These are phyloP conservation scores for Cinara cedri DNA, from an alignment of 2,888 invertebrate genomes.

Conservation along the genomic window DNA sequence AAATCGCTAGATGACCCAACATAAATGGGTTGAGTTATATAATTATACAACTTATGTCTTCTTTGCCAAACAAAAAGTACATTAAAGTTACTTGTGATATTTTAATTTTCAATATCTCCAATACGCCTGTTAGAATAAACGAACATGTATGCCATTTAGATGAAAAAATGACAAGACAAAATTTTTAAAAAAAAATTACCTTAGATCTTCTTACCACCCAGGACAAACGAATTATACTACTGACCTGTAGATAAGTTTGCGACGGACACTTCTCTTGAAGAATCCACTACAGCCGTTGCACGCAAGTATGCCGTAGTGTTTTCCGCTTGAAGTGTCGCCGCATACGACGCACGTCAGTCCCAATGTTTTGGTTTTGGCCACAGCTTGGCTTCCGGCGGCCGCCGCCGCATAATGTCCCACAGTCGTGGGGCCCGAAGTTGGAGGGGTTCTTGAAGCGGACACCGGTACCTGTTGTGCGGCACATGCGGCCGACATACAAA, in stretches of 20 bases:
- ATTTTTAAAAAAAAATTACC: too few species aligned
- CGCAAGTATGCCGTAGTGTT: constrained; percentile 96
- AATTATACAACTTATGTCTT: too few species aligned
- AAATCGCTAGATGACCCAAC: too few species aligned
- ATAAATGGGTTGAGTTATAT: too few species aligned
- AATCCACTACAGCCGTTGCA: constrained; percentile 99
- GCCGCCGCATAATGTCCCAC: constrained; percentile 17
- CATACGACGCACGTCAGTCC: constrained; percentile 95
- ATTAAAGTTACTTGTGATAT: too few species aligned
- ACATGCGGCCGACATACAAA: constrained; percentile 45
- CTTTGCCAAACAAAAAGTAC: too few species aligned
- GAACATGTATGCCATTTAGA: too few species aligned
- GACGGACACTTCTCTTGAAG: constrained; percentile 94
- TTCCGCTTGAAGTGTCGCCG: constrained; percentile 95
- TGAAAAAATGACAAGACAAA: too few species aligned
- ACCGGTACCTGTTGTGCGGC: constrained; percentile 52
- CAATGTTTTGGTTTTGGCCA: constrained; percentile 67
- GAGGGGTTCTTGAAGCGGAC: constrained; percentile 38
- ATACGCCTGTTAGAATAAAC: too few species aligned
- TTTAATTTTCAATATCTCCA: too few species aligned
- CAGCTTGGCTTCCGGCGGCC: background rate
- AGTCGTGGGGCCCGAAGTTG: constrained; percentile 24
- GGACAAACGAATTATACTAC: too few species aligned
- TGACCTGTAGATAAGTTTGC: constrained; percentile 96
- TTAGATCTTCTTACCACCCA: too few species aligned